Percentiles rank a stretch among this genome's conserved stretches.
phyloP scores from a whole-genome alignment of 2,888 invertebrate genomes.

The Leptopterna dolabrata region DNA sequence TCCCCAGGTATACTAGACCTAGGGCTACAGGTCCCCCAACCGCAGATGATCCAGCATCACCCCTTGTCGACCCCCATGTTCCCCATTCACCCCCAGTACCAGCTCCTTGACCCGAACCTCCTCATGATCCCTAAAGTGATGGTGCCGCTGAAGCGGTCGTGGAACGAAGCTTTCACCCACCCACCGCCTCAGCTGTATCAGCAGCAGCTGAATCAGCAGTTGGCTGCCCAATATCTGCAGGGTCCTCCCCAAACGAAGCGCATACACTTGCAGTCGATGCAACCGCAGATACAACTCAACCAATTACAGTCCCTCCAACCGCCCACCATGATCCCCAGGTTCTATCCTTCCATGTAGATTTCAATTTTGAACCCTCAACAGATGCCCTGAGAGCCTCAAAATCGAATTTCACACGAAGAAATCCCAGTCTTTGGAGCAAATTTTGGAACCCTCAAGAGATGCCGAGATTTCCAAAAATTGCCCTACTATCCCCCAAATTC shows the following conservation, averaged over 20 bases:
- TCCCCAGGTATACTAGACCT: constrained; percentile 59
- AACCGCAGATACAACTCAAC: constrained; percentile 8
- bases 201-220: background rate
- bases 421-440: background rate
- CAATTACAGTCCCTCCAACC: background rate
- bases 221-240: background rate
- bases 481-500: no score
- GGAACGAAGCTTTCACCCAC: constrained; percentile 59
- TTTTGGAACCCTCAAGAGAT: background rate
- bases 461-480: no score
- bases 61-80: constrained; percentile 47
- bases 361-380: background rate
- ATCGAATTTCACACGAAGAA: background rate
- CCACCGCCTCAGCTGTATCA: constrained; percentile 30
- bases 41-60: constrained; percentile 53
- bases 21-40: constrained; percentile 52
- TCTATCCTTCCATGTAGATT: constrained; percentile 47
- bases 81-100: background rate
- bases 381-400: background rate
- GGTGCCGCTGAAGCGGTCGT: constrained; percentile 60
- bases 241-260: constrained; percentile 35
- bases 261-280: constrained; percentile 21
- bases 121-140: constrained; percentile 38
- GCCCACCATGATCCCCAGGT: constrained; percentile 26
- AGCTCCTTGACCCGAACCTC: background rate